Evolutionary conservation across 2,888 invertebrate species (phyloP), one percentile per base, ranked within the genome.

Genomic region (Pollenia amentaria): DNA sequence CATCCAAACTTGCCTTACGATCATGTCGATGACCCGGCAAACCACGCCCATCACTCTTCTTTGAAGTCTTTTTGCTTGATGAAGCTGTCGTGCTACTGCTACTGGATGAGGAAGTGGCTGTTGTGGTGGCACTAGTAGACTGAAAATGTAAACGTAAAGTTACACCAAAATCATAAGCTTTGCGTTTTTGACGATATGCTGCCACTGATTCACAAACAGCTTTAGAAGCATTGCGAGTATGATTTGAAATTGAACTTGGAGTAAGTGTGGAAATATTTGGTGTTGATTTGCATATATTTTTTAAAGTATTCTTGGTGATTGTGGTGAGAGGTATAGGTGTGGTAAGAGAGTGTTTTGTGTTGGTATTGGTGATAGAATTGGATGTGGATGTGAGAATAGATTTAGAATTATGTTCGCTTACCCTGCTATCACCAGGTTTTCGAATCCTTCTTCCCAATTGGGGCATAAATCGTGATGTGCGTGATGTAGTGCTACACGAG

Each of bases 381-480:
- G 83, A 85, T 78, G 72, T 88, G 84, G 83, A 75, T 75, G 87
- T 88, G 83, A 88, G 88, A 85, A 88, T 87, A 88, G 88, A 88
- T 79, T 88, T 88, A 87, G 75, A 88, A 65, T 85, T 87, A 81
- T 78, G 76, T 84, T 83, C 89, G 89, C 92, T 93, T 92, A 93
- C 93, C 91, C 93, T 91, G 90, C 93, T 93, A 88, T 93, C 93
- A 88, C 93, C 92, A 42, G 93, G 93, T 86, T 92, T 91, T 51
- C 92, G 92, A 4, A 91, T 90, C 77, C 92, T 92, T 38, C 92
- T 88, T 3, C 93, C 90, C 80, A 93, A 88, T 73, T 93, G 92
- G 11, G 93, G 93, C 87, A 93, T 93, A 83, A 93, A 93, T 46
- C 93, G 91, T 3, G 93, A 93, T 21, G 93, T 90, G 38, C 85